Evolutionary conservation across 2,113 vertebrate species (phyloP).

Genomic region (Semnopithecus entellus): DNA sequence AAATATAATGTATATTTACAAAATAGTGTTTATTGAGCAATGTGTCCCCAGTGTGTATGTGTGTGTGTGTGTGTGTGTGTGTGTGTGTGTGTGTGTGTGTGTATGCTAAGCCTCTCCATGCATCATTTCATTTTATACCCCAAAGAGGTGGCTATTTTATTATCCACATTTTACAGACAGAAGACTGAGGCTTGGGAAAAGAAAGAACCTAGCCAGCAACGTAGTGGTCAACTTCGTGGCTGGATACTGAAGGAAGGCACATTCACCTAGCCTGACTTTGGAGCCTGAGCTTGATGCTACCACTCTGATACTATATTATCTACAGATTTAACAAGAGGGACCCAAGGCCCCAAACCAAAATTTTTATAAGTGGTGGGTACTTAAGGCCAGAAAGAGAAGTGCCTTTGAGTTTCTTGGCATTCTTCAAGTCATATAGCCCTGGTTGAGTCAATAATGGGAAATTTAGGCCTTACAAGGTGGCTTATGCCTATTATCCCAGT

Average conservation of each 20-base stretch:
- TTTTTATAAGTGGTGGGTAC: no score
- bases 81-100: no score
- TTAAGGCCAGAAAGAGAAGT: not conserved
- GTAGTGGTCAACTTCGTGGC: not conserved
- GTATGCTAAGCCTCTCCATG: not conserved
- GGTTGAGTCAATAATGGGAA: not conserved
- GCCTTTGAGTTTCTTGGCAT: not conserved
- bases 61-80: no score
- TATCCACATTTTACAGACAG: not conserved
- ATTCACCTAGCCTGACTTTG: not conserved
- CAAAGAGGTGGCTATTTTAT: no score
- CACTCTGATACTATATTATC: fast-evolving
- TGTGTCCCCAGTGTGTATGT: no score
- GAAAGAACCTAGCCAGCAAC: not conserved
- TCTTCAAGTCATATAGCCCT: not conserved
- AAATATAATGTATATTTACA: not conserved
- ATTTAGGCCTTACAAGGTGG: no score
- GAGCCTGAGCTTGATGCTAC: not conserved
- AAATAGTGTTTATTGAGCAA: not conserved
- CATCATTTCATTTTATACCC: not conserved
- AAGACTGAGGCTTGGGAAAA: not conserved
- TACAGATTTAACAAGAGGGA: not conserved
- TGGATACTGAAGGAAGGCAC: not conserved
- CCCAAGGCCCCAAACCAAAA: not conserved
- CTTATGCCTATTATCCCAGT: no score